Base-by-base conservation (phyloP, 2,888 invertebrate genomes). In the Zeuzera pyrina region DNA sequence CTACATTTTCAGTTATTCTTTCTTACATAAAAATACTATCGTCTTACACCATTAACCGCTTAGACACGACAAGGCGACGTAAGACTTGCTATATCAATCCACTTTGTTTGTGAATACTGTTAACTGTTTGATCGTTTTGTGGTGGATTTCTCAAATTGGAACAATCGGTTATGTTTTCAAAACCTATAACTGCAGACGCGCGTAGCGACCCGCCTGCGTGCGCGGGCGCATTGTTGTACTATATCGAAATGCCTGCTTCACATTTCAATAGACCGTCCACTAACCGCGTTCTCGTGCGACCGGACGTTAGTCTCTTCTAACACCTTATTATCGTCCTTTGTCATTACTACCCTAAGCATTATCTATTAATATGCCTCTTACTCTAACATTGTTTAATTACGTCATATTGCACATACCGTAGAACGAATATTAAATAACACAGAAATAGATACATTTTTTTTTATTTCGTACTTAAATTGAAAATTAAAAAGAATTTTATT, bases 131-230 rank as follows among this genome's bases (percentile, higher is more conserved):
- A 55, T 69, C 69, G 71, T 77, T 77, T 71, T 76, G 72, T 70
- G 51, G 59, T 68, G 61, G 59, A 71, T 72, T 76, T 77, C 73
- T 65, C 56, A 61, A 69, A 69, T 60, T 52, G 53, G 57, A 78
- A 79, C 79, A 78, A 81, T 77, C 57, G 57, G 61, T 56, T 60
- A 65, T 78, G 78, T 81, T 81, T 71, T 78, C 72, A 76, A 78
- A 81, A 77, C 74, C 66, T 57, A 44, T 48, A 53, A 50, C 60
- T 61, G 56, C 59, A 38, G 49, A 13, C 43, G 51, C 53, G 52
- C 41, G 49, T 57, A 55, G 58, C 62, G 62, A 57, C 57, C 53
- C 51, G 57, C 50, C 54, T 50, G 57, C 52, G 45, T 53, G 58
- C 65, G 61, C 55, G 44, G 49, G 55, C 56, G 60, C 71, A 71